Conservation (phyloP, 2,113 vertebrate genomes). For the Eubucco bourcierii region DNA sequence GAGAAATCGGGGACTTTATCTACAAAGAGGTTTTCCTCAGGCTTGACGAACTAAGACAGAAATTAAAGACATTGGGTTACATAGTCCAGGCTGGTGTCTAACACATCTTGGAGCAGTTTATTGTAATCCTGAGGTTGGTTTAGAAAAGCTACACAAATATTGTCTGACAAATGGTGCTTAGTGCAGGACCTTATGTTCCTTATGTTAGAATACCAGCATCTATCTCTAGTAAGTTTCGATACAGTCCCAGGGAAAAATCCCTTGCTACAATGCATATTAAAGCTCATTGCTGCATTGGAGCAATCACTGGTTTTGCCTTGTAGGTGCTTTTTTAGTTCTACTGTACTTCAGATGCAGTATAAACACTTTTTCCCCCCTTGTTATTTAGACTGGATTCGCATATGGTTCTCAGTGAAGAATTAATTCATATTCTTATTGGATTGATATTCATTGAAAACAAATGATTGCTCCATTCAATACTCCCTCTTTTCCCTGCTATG, state of each 20-base stretch:
- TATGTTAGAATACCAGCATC: background rate
- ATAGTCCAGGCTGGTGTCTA: background rate
- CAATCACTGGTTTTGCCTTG: background rate
- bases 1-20: background rate
- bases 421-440: background rate
- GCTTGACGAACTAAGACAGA: background rate
- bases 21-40: background rate
- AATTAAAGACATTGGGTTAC: background rate
- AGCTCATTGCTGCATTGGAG: background rate
- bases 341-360: background rate
- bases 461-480: too few species aligned
- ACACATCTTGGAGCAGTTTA: background rate
- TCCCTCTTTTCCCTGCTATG: rapidly evolving
- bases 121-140: background rate
- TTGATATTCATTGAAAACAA: background rate
- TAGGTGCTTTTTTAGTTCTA: background rate
- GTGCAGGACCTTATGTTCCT: background rate
- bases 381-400: background rate
- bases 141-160: background rate
- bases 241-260: background rate
- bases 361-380: background rate
- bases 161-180: background rate
- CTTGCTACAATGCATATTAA: background rate
- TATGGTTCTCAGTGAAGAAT: background rate
- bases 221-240: background rate